A percentile compares a stretch with the other conserved stretches of the same genome.
phyloP scores from a whole-genome alignment of 2,797 vertebrate genomes.

The Trichosurus vulpecula region DNA sequence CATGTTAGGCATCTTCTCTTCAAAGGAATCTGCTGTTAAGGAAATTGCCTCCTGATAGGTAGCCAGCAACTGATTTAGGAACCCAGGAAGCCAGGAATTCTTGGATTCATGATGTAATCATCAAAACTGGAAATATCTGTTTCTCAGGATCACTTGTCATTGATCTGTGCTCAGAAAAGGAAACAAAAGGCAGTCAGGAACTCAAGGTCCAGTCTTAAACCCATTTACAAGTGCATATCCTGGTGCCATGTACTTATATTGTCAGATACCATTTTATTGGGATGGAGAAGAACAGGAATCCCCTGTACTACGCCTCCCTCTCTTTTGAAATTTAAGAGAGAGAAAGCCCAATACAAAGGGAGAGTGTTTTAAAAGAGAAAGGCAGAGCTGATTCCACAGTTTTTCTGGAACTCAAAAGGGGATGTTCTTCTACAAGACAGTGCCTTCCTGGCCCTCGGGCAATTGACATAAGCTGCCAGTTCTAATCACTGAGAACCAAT shows the following conservation, averaged over 20 bases:
- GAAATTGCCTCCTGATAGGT: no score
- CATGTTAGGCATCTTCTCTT: no score
- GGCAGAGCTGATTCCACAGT: background rate
- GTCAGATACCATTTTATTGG: background rate
- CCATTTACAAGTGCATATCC: background rate
- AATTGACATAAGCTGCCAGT: background rate
- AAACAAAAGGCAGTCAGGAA: background rate
- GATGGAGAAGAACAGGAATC: background rate
- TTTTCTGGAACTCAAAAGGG: background rate
- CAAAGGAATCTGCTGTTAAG: no score
- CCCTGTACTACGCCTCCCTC: background rate
- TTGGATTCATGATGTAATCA: no score
- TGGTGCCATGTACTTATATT: background rate
- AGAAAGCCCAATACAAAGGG: background rate
- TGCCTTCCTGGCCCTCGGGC: background rate
- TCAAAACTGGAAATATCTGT: no score
- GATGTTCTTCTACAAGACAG: background rate
- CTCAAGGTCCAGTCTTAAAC: background rate
- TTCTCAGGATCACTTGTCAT: no score
- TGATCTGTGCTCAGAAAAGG: no score
- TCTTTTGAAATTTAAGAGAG: background rate
- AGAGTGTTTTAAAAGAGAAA: background rate
- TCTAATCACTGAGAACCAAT: background rate
- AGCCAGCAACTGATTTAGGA: no score
- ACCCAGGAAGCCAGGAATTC: no score